Evolutionary conservation across 2,113 vertebrate genomes (phyloP).

Genomic region (Parus major): DNA sequence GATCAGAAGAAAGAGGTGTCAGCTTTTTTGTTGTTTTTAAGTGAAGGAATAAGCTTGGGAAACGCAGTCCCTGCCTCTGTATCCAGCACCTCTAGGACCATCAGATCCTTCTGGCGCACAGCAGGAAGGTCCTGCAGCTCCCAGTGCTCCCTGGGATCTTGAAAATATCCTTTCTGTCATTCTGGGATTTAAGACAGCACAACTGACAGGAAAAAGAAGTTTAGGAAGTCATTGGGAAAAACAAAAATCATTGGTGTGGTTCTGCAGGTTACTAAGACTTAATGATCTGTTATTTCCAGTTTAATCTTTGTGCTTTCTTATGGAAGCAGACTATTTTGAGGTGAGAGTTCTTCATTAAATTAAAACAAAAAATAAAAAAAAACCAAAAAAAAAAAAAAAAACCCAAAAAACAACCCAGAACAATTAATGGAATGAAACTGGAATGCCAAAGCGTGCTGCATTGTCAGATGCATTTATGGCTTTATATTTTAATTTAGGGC

Average conservation of each 20-base stretch:
- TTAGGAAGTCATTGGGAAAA: background rate
- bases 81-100: background rate
- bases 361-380: background rate
- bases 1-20: background rate
- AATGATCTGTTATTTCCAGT: constrained; percentile 21
- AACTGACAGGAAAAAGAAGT: background rate
- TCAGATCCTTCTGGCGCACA: background rate
- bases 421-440: background rate
- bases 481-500: no score
- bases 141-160: background rate
- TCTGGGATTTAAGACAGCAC: background rate
- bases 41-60: background rate
- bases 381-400: background rate
- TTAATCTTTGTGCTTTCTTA: background rate
- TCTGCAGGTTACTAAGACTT: background rate
- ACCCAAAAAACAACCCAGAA: background rate
- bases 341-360: background rate
- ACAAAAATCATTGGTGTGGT: background rate
- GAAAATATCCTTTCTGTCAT: background rate
- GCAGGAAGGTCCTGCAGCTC: background rate
- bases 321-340: constrained; percentile 17
- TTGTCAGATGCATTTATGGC: constrained; percentile 42
- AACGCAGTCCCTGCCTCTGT: background rate
- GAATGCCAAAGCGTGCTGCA: background rate
- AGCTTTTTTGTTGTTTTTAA: background rate